Conservation (phyloP, 2,113 vertebrate species). For the Heterotilapia buettikoferi region DNA sequence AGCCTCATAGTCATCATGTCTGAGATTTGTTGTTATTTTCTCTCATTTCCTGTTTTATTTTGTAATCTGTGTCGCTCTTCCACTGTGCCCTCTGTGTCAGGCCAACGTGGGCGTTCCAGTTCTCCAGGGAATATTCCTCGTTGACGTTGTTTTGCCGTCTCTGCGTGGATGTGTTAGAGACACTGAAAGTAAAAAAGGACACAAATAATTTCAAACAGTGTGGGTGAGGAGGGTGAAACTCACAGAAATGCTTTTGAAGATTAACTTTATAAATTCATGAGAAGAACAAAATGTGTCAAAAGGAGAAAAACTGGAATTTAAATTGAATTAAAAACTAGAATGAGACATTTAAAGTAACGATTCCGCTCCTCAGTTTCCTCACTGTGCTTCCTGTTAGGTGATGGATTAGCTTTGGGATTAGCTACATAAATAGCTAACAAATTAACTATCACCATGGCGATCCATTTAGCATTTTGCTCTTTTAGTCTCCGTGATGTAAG, state of each 20-base stretch:
- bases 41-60: background rate
- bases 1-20: background rate
- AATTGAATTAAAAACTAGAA: no score
- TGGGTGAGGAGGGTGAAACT: background rate
- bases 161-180: background rate
- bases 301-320: background rate
- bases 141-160: background rate
- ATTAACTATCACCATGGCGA: no score
- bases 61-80: background rate
- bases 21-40: background rate
- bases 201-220: background rate
- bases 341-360: no score
- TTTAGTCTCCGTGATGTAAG: background rate
- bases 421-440: no score
- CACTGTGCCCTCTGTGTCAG: background rate
- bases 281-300: background rate
- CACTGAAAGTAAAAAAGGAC: background rate
- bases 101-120: background rate
- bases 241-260: background rate
- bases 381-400: no score
- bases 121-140: background rate
- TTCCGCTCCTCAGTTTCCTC: no score
- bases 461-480: no score
- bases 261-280: background rate
- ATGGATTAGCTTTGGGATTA: no score